phyloP scores from a whole-genome alignment of 2,113 vertebrate genomes.

The Zosterops hypoxanthus region DNA sequence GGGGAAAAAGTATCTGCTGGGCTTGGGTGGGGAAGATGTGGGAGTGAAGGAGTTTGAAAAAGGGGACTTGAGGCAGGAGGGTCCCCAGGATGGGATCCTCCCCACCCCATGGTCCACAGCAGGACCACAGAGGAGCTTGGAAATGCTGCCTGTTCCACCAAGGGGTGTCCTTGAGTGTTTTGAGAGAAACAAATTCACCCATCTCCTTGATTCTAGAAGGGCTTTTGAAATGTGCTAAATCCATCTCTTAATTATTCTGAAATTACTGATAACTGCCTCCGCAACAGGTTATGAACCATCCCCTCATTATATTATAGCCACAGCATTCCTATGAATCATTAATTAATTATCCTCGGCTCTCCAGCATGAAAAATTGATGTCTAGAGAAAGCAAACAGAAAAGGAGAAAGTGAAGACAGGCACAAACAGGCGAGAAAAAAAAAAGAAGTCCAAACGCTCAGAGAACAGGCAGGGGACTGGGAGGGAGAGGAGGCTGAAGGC shows the following conservation, averaged over 20 bases:
- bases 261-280: slow-evolving; percentile 13
- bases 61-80: not conserved
- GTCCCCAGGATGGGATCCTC: not conserved
- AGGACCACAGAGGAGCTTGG: not conserved
- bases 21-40: not conserved
- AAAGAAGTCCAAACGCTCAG: not conserved
- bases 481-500: not conserved
- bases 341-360: slow-evolving; percentile 51
- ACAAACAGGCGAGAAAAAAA: not conserved
- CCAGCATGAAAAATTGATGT: slow-evolving; percentile 50
- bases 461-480: not conserved
- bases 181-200: not conserved
- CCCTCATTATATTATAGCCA: slow-evolving; percentile 37
- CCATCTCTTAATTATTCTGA: slow-evolving; percentile 24
- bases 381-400: slow-evolving; percentile 48
- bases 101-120: not conserved
- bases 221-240: not conserved
- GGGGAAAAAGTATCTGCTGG: not conserved
- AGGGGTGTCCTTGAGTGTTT: not conserved
- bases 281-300: slow-evolving; percentile 50
- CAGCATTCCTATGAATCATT: slow-evolving; percentile 52
- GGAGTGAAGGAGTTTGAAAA: not conserved
- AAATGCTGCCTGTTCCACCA: not conserved
- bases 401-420: not conserved
- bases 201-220: not conserved